Evolutionary conservation across 2,888 invertebrate species (phyloP).

Genomic region (Drosophila conformis): DNA sequence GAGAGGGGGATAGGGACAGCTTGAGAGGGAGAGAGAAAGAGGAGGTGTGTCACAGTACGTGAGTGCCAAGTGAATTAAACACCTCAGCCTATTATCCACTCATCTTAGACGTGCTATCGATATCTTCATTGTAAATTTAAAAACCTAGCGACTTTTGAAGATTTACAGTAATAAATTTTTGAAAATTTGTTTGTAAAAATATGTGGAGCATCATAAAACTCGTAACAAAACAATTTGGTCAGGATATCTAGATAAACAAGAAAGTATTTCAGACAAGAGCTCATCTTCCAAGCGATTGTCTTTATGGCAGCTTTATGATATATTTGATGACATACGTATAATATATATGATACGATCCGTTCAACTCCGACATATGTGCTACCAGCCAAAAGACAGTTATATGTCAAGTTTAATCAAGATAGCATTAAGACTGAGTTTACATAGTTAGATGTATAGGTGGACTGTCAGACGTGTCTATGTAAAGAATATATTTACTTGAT

Average conservation of each 20-base stretch:
- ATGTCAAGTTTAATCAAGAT: neutral
- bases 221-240: neutral
- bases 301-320: neutral
- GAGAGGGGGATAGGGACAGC: neutral
- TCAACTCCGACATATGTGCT: neutral
- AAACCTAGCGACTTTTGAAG: neutral
- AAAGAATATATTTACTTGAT: neutral
- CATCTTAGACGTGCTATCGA: neutral
- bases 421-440: neutral
- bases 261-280: neutral
- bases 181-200: neutral
- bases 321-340: neutral
- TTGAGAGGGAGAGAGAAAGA: neutral
- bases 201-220: neutral
- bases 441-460: neutral
- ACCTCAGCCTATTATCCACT: slow-evolving; percentile 41
- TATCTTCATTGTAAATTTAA: neutral
- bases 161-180: neutral
- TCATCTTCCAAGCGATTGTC: neutral
- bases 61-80: slow-evolving; percentile 44
- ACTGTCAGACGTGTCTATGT: no score
- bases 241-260: neutral
- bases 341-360: neutral
- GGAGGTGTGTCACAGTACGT: slow-evolving; percentile 21
- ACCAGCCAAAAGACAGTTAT: neutral